These are phyloP conservation scores for Heliconius hermathena DNA, from an alignment of 1,140 invertebrate species.

Conservation along the genomic window DNA sequence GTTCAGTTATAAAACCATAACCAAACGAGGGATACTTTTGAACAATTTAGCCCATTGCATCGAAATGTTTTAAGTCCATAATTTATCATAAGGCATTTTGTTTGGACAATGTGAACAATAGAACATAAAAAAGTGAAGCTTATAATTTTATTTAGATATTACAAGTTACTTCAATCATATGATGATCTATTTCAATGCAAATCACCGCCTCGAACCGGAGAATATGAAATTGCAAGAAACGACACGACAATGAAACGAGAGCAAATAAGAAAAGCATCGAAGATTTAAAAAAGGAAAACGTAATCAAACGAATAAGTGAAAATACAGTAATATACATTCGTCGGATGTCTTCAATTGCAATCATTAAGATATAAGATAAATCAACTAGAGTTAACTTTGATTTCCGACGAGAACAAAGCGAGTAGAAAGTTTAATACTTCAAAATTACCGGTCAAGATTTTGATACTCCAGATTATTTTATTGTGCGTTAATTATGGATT, in stretches of 20 bases:
- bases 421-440: conserved; percentile 7
- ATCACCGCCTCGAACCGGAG: conserved; percentile 25
- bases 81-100: conserved; percentile 60
- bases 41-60: conserved; percentile 67
- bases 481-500: background rate
- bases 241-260: conserved; percentile 28
- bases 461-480: conserved; percentile 2
- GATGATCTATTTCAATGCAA: conserved; percentile 53
- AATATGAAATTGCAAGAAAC: conserved; percentile 27
- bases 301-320: conserved; percentile 21
- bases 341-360: conserved; percentile 47
- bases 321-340: conserved; percentile 34
- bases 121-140: conserved; percentile 59
- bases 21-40: conserved; percentile 47
- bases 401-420: conserved; percentile 37
- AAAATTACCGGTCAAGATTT: background rate
- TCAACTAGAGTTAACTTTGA: conserved; percentile 41
- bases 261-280: conserved; percentile 27
- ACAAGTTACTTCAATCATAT: conserved; percentile 46
- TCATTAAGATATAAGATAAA: conserved; percentile 49
- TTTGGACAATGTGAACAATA: conserved; percentile 59
- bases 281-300: conserved; percentile 29
- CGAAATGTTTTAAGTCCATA: conserved; percentile 55
- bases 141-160: conserved; percentile 58
- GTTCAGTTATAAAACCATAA: conserved; percentile 53